Evolutionary conservation across 2,888 invertebrate species (phyloP).

Genomic region (Metallyticus violacea): DNA sequence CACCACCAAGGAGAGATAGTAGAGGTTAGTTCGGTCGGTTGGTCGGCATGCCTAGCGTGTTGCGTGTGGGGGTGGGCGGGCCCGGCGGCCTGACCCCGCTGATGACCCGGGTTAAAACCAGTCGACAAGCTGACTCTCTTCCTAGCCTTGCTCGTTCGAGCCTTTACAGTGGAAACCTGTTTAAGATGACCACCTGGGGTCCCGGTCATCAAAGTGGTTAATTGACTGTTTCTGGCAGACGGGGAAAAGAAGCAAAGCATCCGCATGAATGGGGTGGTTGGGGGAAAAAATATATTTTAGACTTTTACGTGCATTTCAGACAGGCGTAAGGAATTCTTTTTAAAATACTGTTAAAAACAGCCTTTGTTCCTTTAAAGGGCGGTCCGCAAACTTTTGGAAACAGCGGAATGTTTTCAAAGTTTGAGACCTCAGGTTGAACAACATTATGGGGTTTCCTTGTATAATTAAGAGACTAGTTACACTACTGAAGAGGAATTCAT

Average conservation of each 20-base stretch:
- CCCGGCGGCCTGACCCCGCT: conserved; percentile 26
- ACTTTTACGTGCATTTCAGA: background rate
- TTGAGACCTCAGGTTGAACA: too few relatives aligned
- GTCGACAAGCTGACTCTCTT: background rate
- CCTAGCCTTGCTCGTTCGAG: background rate
- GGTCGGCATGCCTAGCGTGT: background rate
- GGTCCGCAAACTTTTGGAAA: background rate
- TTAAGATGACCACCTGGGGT: conserved; percentile 19
- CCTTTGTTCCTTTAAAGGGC: background rate
- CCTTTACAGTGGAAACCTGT: conserved; percentile 11
- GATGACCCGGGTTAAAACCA: conserved; percentile 22
- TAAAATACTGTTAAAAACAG: background rate
- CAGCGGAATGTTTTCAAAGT: background rate
- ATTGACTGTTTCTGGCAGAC: conserved; percentile 17
- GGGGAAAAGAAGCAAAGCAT: background rate
- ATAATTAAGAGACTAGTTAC: too few relatives aligned
- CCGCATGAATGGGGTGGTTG: background rate
- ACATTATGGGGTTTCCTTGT: too few relatives aligned
- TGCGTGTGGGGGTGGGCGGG: conserved; percentile 27
- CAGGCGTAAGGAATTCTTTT: background rate
- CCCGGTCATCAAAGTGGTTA: conserved; percentile 18
- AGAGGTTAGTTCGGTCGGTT: background rate
- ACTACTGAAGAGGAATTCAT: too few relatives aligned
- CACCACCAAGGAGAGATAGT: background rate
- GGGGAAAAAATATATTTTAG: background rate